A percentile compares a stretch with the other conserved stretches of the same genome.
phyloP scores from a whole-genome alignment of 2,113 vertebrate genomes.

The Connochaetes taurinus region DNA sequence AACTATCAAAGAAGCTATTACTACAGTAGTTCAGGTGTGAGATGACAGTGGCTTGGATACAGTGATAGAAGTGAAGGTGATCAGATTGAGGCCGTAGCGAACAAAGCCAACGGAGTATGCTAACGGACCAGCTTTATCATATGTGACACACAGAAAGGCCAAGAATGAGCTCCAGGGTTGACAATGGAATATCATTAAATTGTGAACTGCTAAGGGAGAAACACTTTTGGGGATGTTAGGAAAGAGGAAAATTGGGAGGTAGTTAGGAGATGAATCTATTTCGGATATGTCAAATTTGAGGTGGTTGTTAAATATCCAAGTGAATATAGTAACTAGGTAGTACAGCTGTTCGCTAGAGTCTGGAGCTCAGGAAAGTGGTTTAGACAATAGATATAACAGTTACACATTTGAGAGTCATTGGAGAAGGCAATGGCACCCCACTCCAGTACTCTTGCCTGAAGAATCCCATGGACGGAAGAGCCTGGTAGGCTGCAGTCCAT shows the following conservation, averaged over 20 bases:
- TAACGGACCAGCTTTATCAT: neutral
- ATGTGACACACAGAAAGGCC: neutral
- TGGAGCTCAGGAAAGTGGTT: neutral
- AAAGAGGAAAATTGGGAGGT: neutral
- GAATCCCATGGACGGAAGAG: too few species aligned
- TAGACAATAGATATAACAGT: neutral
- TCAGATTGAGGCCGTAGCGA: neutral
- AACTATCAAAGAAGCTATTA: neutral
- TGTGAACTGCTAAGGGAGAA: neutral
- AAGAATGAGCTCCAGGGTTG: neutral
- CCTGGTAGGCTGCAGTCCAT: too few species aligned
- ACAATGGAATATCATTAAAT: neutral
- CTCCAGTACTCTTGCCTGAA: too few species aligned
- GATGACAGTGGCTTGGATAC: neutral
- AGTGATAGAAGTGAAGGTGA: neutral
- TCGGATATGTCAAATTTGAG: neutral
- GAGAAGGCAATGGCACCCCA: too few species aligned
- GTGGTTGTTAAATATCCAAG: neutral
- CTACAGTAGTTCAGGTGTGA: neutral
- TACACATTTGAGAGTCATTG: neutral
- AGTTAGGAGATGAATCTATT: neutral
- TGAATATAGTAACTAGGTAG: neutral
- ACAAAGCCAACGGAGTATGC: neutral
- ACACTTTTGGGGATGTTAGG: neutral
- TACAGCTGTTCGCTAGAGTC: neutral